These are phyloP conservation scores for Xylocampa areola DNA, from an alignment of 2,888 invertebrate species.

Conservation along the genomic window DNA sequence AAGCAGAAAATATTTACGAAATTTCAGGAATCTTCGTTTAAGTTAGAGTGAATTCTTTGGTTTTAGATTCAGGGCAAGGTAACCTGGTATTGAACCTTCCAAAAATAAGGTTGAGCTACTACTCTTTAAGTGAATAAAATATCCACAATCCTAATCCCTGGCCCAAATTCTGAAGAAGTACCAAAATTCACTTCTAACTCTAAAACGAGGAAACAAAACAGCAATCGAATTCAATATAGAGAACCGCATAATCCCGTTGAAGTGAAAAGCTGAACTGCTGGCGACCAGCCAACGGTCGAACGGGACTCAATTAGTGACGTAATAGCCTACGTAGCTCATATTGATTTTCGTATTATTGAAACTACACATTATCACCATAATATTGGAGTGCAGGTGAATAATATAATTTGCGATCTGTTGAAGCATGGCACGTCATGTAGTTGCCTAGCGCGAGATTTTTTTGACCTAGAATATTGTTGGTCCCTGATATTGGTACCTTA, in stretches of 20 bases:
- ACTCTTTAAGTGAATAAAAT: background rate
- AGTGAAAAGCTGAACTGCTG: constrained; percentile 75
- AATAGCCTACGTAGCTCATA: constrained; percentile 67
- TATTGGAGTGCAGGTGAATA: constrained; percentile 36
- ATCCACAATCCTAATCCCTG: background rate
- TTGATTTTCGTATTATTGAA: constrained; percentile 66
- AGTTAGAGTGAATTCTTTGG: background rate
- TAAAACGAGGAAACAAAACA: constrained; percentile 54
- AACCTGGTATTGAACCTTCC: background rate
- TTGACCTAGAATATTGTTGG: background rate
- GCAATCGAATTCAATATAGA: constrained; percentile 58
- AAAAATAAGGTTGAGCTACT: background rate
- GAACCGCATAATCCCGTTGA: constrained; percentile 73
- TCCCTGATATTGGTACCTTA: no score
- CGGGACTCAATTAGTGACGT: constrained; percentile 78
- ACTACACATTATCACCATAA: constrained; percentile 56
- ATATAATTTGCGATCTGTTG: constrained; percentile 33
- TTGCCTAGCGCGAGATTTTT: background rate
- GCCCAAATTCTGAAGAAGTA: constrained; percentile 27
- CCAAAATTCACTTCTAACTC: constrained; percentile 48
- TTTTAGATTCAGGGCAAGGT: no score
- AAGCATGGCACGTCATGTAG: constrained; percentile 16
- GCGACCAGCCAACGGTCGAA: constrained; percentile 64
- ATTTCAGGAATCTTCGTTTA: background rate
- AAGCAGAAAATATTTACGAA: background rate